Evolutionary conservation across 2,113 vertebrate species (phyloP).

Genomic region (Tupaia chinensis): DNA sequence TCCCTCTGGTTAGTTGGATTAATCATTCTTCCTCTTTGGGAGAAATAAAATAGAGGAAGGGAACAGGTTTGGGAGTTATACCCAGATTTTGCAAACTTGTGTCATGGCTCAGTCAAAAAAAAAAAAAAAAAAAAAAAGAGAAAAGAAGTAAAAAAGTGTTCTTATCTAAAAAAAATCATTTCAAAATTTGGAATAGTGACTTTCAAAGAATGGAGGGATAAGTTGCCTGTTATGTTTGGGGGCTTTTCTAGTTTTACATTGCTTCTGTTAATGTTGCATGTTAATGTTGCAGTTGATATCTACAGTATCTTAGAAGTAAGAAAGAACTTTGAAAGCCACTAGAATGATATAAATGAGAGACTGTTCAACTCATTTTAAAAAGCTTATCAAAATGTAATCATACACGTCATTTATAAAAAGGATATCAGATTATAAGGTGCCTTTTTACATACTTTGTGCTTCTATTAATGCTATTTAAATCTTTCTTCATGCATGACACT

Average conservation of each 20-base stretch:
- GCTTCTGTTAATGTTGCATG: neutral
- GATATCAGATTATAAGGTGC: neutral
- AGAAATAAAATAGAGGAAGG: neutral
- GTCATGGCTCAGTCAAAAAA: neutral
- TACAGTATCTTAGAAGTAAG: neutral
- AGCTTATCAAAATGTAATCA: neutral
- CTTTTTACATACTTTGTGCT: conserved; percentile 27
- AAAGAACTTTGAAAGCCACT: conserved; percentile 37
- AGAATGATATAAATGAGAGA: neutral
- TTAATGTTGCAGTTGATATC: neutral
- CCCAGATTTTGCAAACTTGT: neutral
- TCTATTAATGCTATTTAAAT: conserved; percentile 53
- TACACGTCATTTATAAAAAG: neutral
- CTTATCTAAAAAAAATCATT: neutral
- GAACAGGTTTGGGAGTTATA: neutral
- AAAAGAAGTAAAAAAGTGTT: neutral
- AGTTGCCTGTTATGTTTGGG: neutral
- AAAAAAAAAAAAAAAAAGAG: neutral
- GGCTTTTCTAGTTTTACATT: neutral
- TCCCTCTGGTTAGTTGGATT: neutral
- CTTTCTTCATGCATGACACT: conserved; percentile 41
- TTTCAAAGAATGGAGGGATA: neutral
- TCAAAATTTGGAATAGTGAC: neutral
- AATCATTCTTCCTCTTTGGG: neutral
- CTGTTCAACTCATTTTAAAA: conserved; percentile 19